A percentile compares a stretch with the other conserved stretches of the same genome.
Evolutionary conservation across 2,113 vertebrate genomes (phyloP).

Genomic region (Columba livia): DNA sequence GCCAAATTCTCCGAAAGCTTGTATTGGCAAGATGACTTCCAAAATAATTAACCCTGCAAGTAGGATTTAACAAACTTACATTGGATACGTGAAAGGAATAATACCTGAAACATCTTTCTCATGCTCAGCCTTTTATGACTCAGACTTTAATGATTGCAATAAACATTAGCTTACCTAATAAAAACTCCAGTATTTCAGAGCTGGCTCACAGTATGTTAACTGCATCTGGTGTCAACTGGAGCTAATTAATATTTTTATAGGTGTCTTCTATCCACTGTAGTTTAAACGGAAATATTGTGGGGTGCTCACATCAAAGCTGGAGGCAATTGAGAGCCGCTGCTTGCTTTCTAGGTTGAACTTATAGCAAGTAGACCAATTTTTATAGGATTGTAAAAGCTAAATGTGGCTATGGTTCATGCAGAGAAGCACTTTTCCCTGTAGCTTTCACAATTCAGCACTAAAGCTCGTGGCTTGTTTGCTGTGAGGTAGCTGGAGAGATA

Average conservation of each 20-base stretch:
- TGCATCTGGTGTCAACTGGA: constrained; percentile 80
- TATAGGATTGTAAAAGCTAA: constrained; percentile 77
- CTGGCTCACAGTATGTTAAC: constrained; percentile 60
- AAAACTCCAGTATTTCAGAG: constrained; percentile 72
- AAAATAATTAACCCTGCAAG: constrained; percentile 24
- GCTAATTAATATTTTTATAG: constrained; percentile 86
- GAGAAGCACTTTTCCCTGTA: constrained; percentile 60
- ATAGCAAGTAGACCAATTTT: constrained; percentile 77
- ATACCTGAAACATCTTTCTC: constrained; percentile 48
- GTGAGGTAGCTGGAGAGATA: constrained; percentile 37
- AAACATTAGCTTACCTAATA: constrained; percentile 82
- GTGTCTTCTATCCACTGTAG: constrained; percentile 74
- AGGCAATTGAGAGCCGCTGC: constrained; percentile 63
- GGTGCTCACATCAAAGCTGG: constrained; percentile 74
- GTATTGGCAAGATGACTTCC: neutral
- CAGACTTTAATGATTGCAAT: constrained; percentile 75
- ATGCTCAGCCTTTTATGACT: constrained; percentile 64
- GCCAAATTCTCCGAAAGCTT: neutral
- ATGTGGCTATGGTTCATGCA: constrained; percentile 61
- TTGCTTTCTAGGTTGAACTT: constrained; percentile 64
- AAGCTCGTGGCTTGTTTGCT: constrained; percentile 23
- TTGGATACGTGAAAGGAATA: constrained; percentile 40
- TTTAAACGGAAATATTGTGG: constrained; percentile 74
- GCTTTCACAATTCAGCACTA: constrained; percentile 46
- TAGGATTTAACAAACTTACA: neutral